A percentile compares a stretch with the other conserved stretches of the same genome.
phyloP scores from a whole-genome alignment of 2,888 invertebrate genomes.

The Ichneumoninae sp. region DNA sequence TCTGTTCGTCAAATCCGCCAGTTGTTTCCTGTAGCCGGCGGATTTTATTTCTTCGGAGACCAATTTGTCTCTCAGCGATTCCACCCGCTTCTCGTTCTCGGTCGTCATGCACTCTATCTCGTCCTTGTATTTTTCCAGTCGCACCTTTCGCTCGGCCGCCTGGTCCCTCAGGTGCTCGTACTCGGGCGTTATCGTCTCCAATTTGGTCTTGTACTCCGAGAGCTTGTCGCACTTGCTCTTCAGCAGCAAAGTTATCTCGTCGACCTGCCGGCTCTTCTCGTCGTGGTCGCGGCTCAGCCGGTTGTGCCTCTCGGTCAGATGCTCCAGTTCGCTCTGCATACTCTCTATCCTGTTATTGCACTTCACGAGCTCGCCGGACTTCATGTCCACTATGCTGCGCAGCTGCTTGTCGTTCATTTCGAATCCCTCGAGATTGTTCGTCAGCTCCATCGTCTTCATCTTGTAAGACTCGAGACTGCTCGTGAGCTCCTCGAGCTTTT shows the following conservation, averaged over 20 bases:
- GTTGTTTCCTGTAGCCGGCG: slow-evolving; percentile 79
- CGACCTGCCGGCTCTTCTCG: slow-evolving; percentile 82
- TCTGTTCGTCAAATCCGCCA: slow-evolving; percentile 83
- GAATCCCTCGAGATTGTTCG: slow-evolving; percentile 75
- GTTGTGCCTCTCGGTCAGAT: slow-evolving; percentile 81
- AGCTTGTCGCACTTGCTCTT: slow-evolving; percentile 80
- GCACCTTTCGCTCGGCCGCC: slow-evolving; percentile 70
- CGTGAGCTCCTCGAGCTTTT: slow-evolving; percentile 72
- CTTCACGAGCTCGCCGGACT: slow-evolving; percentile 80
- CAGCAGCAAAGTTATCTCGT: slow-evolving; percentile 75
- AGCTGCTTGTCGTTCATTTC: slow-evolving; percentile 76
- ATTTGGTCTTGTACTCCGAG: slow-evolving; percentile 82
- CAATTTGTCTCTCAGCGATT: slow-evolving; percentile 72
- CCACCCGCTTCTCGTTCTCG: slow-evolving; percentile 79
- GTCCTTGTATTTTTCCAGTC: slow-evolving; percentile 81
- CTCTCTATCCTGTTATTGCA: slow-evolving; percentile 82
- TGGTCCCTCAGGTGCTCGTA: slow-evolving; percentile 77
- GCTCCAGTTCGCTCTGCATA: slow-evolving; percentile 83
- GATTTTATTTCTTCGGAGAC: slow-evolving; percentile 79
- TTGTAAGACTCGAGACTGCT: slow-evolving; percentile 73
- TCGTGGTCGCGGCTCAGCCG: slow-evolving; percentile 82
- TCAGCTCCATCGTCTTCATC: slow-evolving; percentile 75
- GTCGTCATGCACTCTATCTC: slow-evolving; percentile 82
- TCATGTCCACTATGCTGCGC: slow-evolving; percentile 80
- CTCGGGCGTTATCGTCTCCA: slow-evolving; percentile 77